These are phyloP conservation scores for Lypha dubia DNA, from an alignment of 2,888 invertebrate genomes.

Conservation along the genomic window DNA sequence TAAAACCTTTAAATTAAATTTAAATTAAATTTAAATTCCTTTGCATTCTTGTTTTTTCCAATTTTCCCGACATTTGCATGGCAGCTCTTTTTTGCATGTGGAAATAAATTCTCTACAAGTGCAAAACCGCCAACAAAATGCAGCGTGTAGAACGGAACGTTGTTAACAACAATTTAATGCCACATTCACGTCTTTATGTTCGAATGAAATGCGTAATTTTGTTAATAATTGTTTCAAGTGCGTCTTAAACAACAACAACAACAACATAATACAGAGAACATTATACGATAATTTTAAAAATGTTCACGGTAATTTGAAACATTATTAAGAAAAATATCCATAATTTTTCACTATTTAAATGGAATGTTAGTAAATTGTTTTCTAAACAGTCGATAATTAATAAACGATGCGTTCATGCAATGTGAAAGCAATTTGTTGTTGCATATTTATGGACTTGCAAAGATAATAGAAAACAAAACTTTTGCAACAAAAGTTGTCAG, in stretches of 20 bases:
- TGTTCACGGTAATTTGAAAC: constrained; percentile 7
- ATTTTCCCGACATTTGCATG: no score
- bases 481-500: no score
- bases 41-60: background rate
- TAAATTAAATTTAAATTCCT: background rate
- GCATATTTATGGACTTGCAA: background rate
- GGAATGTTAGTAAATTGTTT: constrained; percentile 13
- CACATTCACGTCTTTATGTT: constrained; percentile 38
- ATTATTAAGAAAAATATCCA: constrained; percentile 5
- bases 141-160: constrained; percentile 37
- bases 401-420: background rate
- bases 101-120: constrained; percentile 28
- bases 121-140: constrained; percentile 60
- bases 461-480: no score
- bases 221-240: constrained; percentile 42
- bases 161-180: constrained; percentile 60
- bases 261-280: background rate
- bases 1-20: background rate
- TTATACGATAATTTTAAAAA: background rate
- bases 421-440: background rate
- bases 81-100: background rate
- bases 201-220: constrained; percentile 57
- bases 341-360: constrained; percentile 35
- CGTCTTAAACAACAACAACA: constrained; percentile 19
- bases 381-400: background rate